Evolutionary conservation across 2,888 invertebrate genomes (phyloP), one percentile per base, ranked within the genome.

Genomic region (Chrysodeixis includens): DNA sequence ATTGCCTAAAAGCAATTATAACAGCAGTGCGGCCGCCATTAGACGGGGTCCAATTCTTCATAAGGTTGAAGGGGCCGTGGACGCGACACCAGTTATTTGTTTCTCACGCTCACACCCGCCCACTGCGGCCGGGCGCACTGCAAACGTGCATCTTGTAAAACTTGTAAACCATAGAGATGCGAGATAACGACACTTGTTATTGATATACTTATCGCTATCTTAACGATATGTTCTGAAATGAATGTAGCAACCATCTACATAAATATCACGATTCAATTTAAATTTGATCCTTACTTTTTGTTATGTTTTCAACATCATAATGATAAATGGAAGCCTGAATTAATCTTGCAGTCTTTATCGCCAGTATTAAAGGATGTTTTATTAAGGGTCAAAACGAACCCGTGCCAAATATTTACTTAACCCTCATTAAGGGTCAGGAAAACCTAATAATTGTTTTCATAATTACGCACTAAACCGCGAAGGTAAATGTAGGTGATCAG

Each of bases 61-160:
- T 69, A 69, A 70, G 79, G 76, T 79, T 76, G 78, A 72, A 74
- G 72, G 74, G 83, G 82, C 86, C 90, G 89, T 90, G 91, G 88
- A 88, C 84, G 89, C 87, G 87, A 89, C 91, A 87, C 78, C 82
- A 86, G 79, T 78, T 92, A 87, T 94, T 92, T 90, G 92, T 89
- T 94, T 94, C 94, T 91, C 94, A 94, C 94, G 94, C 85, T 93
- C 87, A 74, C 93, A 91, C 92, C 90, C 93, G 92, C 94, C 94
- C 92, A 94, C 94, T 82, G 81, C 76, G 73, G 59, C 74, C 64
- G 72, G 82, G 69, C 83, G 83, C 81, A 81, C 78, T 83, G 90
- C 86, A 88, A 89, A 90, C 86, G 84, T 67, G 69, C 77, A 73
- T 70, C 76, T 71, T 76, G 73, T 74, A 76, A 73, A 75, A 74